These are phyloP conservation scores for Casuarius casuarius DNA, from an alignment of 2,113 vertebrate genomes.

Conservation along the genomic window DNA sequence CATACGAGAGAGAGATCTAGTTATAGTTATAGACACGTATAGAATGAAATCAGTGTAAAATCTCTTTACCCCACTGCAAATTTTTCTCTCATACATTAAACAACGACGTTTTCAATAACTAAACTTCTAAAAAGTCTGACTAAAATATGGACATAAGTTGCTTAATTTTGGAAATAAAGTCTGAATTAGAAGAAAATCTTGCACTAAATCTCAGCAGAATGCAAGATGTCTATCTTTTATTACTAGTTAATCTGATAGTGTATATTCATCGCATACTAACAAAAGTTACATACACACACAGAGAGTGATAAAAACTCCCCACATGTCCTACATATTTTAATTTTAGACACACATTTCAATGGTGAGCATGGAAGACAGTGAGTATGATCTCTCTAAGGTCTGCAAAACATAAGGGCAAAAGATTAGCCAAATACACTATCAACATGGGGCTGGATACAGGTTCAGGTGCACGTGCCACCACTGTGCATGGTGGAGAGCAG, in stretches of 20 bases:
- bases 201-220: not conserved
- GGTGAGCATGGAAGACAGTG: not conserved
- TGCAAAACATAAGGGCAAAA: not conserved
- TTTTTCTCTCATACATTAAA: not conserved
- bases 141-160: not conserved
- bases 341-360: not conserved
- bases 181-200: not conserved
- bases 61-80: not conserved
- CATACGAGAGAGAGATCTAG: not conserved
- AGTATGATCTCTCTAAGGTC: not conserved
- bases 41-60: not conserved
- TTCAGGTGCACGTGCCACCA: fast-evolving
- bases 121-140: not conserved
- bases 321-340: not conserved
- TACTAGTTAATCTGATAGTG: not conserved
- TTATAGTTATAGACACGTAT: not conserved
- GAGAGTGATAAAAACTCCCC: not conserved
- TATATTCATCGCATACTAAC: not conserved
- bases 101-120: not conserved
- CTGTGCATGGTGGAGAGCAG: fast-evolving
- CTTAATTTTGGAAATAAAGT: not conserved
- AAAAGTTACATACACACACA: not conserved
- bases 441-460: too few relatives aligned
- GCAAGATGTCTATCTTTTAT: not conserved
- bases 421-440: not conserved